These are phyloP conservation scores for Orbicella faveolata DNA, from an alignment of 64 coral and sea anemone genomes.

Conservation along the genomic window DNA sequence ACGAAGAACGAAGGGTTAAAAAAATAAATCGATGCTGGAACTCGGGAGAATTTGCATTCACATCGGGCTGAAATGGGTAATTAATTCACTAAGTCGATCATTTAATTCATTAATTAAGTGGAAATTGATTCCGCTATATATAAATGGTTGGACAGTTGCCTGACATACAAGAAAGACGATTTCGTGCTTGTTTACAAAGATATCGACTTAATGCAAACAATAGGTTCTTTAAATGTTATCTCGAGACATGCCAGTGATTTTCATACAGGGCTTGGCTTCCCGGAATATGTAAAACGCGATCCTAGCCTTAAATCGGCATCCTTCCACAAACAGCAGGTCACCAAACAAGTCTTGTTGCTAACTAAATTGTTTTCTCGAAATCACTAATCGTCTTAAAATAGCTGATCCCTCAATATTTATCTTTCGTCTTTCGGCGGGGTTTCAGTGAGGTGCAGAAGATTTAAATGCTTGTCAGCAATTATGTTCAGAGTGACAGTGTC, in stretches of 20 bases:
- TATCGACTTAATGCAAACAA: background rate
- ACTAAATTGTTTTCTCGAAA: background rate
- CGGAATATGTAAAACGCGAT: background rate
- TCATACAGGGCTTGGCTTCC: conserved; percentile 6
- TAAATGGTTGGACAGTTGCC: too few relatives aligned
- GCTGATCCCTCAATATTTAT: background rate
- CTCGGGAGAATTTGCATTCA: too few relatives aligned
- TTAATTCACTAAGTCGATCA: too few relatives aligned
- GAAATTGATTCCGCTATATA: too few relatives aligned
- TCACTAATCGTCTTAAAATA: conserved; percentile 17
- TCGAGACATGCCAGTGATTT: background rate
- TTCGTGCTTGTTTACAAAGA: background rate
- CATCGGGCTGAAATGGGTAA: too few relatives aligned
- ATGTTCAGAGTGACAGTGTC: conserved; percentile 6
- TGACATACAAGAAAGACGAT: too few relatives aligned
- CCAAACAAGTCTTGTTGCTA: background rate
- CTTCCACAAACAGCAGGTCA: background rate
- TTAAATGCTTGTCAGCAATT: background rate
- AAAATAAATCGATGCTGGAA: too few relatives aligned
- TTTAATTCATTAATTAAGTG: too few relatives aligned
- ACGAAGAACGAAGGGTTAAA: too few relatives aligned
- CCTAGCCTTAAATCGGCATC: conserved; percentile 8
- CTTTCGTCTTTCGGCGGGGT: background rate
- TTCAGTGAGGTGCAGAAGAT: background rate
- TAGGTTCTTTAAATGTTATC: background rate